Evolutionary conservation across 1,140 invertebrate genomes (phyloP), one percentile per base, ranked within the genome.

Genomic region (Protaetia brevitarsis): DNA sequence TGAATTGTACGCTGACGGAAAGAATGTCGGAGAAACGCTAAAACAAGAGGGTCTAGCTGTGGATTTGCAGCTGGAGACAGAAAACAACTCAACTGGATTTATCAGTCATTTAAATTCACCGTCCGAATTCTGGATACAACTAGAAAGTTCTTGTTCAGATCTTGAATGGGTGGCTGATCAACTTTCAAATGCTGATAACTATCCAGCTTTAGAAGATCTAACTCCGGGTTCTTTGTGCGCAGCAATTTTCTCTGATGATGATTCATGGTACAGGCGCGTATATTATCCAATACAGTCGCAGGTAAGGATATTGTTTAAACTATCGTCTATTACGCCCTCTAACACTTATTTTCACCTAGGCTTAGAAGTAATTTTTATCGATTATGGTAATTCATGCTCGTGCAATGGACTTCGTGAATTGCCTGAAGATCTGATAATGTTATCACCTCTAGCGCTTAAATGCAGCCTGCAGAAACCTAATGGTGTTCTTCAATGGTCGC

Each of bases 311-410:
- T n/a, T 30, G 27, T 10, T 60, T n/a, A 21, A 11, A 13, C 26
- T 11, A 26, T 66, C n/a, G 27, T 58, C 16, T 0, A 36, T 41
- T 16, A 41, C 37, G 11, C 19, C 13, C 37, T 41, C 5, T 41
- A n/a, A n/a, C n/a, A n/a, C 37, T 13, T 6, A 41, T 41, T 19
- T 21, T 23, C 11, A 56, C 34, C 3, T 34, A 45, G 69, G 73
- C 8, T 68, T 79, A 3, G 86, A 88, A 78, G 87, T 90, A 1
- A 72, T 87, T 0, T 90, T 89, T 71, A 85, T 90, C 74, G 89
- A 91, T 78, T 91, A 90, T 71, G 89, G 89, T 19, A 90, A 91
- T 75, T 85, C 85, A 0, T 85, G 86, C 8, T 80, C 83, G 5
- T 82, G 83, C 0, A 82, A 80, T 21, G 82, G 85, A 71, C 76